Conservation (phyloP, 2,888 invertebrate genomes). For the Rotaria magnacalcarata region DNA sequence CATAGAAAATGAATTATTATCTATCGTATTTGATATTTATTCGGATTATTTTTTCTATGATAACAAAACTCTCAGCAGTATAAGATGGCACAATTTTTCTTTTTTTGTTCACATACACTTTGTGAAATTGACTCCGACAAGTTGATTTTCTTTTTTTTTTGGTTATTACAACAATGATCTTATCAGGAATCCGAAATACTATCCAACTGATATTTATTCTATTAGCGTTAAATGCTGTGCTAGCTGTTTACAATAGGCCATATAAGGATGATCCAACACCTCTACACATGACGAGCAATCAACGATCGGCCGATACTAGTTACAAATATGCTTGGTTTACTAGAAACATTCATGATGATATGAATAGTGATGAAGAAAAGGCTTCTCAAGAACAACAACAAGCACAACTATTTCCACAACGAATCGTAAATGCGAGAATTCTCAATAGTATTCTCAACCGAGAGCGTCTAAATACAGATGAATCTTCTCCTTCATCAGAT, state of each 20-base stretch:
- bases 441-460: neutral
- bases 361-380: neutral
- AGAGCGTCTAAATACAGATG: neutral
- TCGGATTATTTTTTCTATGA: neutral
- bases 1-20: neutral
- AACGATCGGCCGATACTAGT: neutral
- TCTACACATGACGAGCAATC: neutral
- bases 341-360: neutral
- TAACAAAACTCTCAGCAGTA: neutral
- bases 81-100: neutral
- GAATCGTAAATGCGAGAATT: neutral
- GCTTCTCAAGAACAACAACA: neutral
- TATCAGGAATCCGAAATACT: neutral
- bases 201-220: neutral
- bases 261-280: neutral
- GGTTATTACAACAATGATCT: neutral
- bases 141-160: neutral
- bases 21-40: neutral
- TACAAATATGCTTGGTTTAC: slow-evolving; percentile 6
- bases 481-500: neutral
- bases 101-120: neutral
- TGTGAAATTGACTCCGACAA: neutral
- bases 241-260: neutral
- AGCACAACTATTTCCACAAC: neutral
- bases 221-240: neutral